Evolutionary conservation across 1,140 invertebrate species (phyloP).

Genomic region (Eubasilissa regina): DNA sequence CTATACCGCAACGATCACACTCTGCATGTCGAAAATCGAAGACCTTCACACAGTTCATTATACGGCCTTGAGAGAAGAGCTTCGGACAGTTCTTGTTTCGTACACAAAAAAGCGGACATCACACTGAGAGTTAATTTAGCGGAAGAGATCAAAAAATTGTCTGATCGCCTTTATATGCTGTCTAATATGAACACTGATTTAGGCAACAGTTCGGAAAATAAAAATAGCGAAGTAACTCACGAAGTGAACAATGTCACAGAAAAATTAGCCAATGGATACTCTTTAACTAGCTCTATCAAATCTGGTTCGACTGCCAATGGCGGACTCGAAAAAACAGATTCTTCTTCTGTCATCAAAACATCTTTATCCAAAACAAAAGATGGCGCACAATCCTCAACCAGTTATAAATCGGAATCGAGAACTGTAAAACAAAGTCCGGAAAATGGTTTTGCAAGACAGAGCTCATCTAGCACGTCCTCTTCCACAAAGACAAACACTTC

Average conservation of each 20-base stretch:
- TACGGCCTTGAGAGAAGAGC: slow-evolving; percentile 78
- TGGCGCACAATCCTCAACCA: slow-evolving; percentile 28
- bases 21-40: slow-evolving; percentile 33
- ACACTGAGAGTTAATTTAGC: slow-evolving; percentile 79
- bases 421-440: slow-evolving; percentile 32
- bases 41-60: slow-evolving; percentile 64
- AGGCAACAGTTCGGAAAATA: slow-evolving; percentile 68
- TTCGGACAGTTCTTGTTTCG: slow-evolving; percentile 81
- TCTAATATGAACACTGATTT: slow-evolving; percentile 79
- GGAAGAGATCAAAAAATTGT: slow-evolving; percentile 85
- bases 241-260: slow-evolving; percentile 41
- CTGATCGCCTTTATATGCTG: slow-evolving; percentile 82
- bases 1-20: slow-evolving; percentile 27
- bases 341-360: slow-evolving; percentile 25
- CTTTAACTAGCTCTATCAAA: slow-evolving; percentile 37
- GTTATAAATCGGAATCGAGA: slow-evolving; percentile 38
- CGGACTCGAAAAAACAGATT: slow-evolving; percentile 7
- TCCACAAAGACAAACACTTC: slow-evolving; percentile 8
- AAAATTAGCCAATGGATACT: slow-evolving; percentile 44
- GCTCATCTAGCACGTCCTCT: slow-evolving; percentile 14
- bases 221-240: slow-evolving; percentile 47
- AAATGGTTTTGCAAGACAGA: slow-evolving; percentile 14
- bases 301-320: slow-evolving; percentile 38
- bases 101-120: slow-evolving; percentile 73
- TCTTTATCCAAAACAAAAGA: slow-evolving; percentile 27